A percentile compares a stretch with the other conserved stretches of the same genome.
phyloP scores from a whole-genome alignment of 2,797 vertebrate genomes.

The Natrix natrix region DNA sequence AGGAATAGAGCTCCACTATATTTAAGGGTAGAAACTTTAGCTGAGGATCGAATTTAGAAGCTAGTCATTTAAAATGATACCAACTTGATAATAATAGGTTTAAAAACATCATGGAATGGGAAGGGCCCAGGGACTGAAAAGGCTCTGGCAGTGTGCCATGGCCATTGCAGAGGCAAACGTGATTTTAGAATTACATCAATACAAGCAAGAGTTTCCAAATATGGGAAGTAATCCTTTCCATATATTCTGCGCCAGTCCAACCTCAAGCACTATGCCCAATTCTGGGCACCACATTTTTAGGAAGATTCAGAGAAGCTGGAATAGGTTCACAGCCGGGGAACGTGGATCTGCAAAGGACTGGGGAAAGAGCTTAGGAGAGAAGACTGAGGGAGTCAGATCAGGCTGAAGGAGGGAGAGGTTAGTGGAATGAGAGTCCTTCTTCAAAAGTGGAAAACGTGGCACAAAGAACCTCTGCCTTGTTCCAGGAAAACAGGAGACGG shows the following conservation, averaged over 20 bases:
- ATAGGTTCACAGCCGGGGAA: neutral
- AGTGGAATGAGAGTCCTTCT: neutral
- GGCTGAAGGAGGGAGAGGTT: neutral
- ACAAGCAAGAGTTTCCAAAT: neutral
- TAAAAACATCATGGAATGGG: neutral
- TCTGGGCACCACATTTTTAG: neutral
- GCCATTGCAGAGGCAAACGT: neutral
- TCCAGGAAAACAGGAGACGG: neutral
- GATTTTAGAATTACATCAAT: neutral
- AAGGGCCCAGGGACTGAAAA: neutral
- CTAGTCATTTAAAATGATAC: neutral
- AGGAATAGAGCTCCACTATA: neutral
- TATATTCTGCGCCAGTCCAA: neutral
- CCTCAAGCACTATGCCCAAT: neutral
- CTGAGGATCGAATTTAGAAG: neutral
- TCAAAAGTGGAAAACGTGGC: neutral
- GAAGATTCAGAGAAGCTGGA: neutral
- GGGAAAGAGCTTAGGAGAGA: neutral
- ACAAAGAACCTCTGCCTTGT: neutral
- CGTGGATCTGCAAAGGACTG: neutral
- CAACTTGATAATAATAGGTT: neutral
- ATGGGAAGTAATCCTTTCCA: neutral
- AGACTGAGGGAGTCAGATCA: neutral
- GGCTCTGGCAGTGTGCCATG: neutral
- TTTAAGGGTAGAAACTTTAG: neutral